Conservation (phyloP, 2,797 vertebrate genomes). For the Mareca penelope region DNA sequence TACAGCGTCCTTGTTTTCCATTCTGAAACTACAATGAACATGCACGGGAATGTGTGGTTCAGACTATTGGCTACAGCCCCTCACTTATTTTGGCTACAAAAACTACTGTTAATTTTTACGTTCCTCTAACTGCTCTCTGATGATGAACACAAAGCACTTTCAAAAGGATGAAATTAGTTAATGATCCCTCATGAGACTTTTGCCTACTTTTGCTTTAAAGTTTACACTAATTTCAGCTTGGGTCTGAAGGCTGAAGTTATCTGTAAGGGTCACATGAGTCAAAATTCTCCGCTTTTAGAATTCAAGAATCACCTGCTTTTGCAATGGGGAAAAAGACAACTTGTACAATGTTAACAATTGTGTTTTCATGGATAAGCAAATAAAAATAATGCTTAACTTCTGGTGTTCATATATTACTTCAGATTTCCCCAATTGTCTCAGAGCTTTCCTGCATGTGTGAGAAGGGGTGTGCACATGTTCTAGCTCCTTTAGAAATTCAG, state of each 20-base stretch:
- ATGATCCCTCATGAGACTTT: not conserved
- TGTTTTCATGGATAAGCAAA: not conserved
- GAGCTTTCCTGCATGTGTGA: not conserved
- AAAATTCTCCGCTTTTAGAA: not conserved
- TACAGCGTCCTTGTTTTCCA: not conserved
- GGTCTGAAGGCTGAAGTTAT: not conserved
- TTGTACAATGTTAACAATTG: not conserved
- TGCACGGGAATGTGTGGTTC: conserved; percentile 2
- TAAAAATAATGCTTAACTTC: not conserved
- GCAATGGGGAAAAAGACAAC: not conserved
- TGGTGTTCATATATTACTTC: not conserved
- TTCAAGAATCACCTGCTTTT: not conserved
- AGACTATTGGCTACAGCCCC: not conserved
- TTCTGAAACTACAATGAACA: not conserved
- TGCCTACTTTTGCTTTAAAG: conserved; percentile 2
- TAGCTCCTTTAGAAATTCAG: not conserved
- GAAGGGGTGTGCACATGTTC: not conserved
- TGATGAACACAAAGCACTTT: not conserved
- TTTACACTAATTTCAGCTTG: conserved; percentile 5
- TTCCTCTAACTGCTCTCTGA: not conserved
- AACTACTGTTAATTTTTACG: conserved; percentile 23
- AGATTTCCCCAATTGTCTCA: not conserved
- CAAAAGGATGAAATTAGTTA: conserved; percentile 51
- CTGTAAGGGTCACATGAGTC: not conserved
- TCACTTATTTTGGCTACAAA: conserved; percentile 45